Evolutionary conservation across 2,113 vertebrate genomes (phyloP).

Genomic region (Felis catus): F.catus_Fca126_mat1.0 CM031414.1:51397001-51397500

Average conservation of each 20-base stretch:
- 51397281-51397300: too few relatives aligned
- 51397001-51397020: accelerated
- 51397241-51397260: background rate
- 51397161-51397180: background rate
- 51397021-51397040: too few relatives aligned
- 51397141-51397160: background rate
- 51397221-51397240: background rate
- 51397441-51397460: background rate
- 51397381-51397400: background rate
- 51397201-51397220: background rate
- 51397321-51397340: background rate
- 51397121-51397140: background rate
- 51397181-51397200: background rate
- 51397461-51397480: accelerated
- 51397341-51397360: background rate
- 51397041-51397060: background rate
- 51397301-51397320: background rate
- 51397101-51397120: background rate
- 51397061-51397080: too few relatives aligned
- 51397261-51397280: background rate
- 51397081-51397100: background rate
- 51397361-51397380: background rate
- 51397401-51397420: too few relatives aligned
- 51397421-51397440: background rate
- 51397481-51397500: background rate